Percentiles rank a stretch among this genome's conserved stretches.
These are phyloP conservation scores for Lasaia peninsularis DNA, from an alignment of 1,140 invertebrate species.

Conservation along the genomic window DNA sequence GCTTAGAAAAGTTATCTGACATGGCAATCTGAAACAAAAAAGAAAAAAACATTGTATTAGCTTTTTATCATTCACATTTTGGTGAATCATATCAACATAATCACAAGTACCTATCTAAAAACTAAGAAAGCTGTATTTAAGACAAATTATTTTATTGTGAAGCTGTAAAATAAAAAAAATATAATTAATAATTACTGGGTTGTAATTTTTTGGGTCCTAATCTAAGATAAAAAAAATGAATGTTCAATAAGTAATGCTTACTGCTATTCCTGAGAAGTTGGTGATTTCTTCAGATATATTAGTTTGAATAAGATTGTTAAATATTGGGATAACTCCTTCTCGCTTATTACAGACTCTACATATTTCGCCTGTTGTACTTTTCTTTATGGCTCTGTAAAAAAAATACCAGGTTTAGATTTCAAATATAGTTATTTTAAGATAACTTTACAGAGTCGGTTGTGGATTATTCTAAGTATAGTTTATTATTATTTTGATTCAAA, in stretches of 20 bases:
- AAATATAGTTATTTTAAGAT: constrained; percentile 13
- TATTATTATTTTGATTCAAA: too few species aligned
- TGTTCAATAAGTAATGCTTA: constrained; percentile 32
- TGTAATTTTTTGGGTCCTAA: too few species aligned
- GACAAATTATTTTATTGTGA: too few species aligned
- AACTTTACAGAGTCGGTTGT: too few species aligned
- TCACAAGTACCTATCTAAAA: too few species aligned
- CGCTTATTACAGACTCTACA: constrained; percentile 54
- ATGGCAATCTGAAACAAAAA: constrained; percentile 42
- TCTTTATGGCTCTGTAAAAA: not conserved
- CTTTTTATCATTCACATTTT: not conserved
- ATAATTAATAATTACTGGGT: too few species aligned
- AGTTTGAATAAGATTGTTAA: constrained; percentile 45
- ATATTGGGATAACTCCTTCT: constrained; percentile 54
- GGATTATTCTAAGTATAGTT: too few species aligned
- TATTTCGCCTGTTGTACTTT: constrained; percentile 24
- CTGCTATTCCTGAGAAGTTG: constrained; percentile 51
- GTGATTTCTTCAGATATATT: constrained; percentile 58
- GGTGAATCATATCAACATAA: too few species aligned
- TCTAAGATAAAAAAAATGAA: too few species aligned
- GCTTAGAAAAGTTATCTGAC: constrained; percentile 48
- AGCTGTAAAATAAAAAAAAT: too few species aligned
- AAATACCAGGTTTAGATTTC: too few species aligned
- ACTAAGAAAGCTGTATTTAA: too few species aligned
- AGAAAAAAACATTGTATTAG: not conserved